Base-by-base conservation (phyloP, 2,797 vertebrate species). In the Hydrophis major region DNA sequence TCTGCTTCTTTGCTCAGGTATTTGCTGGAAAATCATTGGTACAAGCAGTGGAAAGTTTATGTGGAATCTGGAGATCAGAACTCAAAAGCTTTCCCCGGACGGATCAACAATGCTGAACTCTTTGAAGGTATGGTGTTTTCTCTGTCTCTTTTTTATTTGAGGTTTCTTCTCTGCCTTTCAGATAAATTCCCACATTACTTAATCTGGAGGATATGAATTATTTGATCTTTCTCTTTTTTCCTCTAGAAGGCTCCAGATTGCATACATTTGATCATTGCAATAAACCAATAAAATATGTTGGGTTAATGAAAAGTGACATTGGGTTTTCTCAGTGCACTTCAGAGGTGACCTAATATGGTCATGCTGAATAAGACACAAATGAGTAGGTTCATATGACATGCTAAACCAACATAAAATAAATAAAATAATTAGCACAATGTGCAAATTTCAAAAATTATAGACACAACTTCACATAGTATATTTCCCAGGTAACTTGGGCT, bases 41-140 rank as follows among this genome's bases (percentile, higher is more conserved):
- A 98, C 95, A 97, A 98, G 69, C 97, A 98, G 94, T 98, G 98
- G 98, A 98, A 97, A 90, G 97, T 97, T 90, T 98, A 98, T 22
- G 98, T 98, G 90, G 97, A 98, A 93, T 97, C 96, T 0, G 97
- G 98, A 91, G 97, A 98, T 95, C 98, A 98, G 95, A 98, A 98
- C 94, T 98, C 98, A 0, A 97, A 97, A 1, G 97, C 98, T 11
- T 98, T 98, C 92, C 98, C 98, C 0, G 98, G 98, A 66, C 97
- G 97, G 88, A 98, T 99, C 87, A 97, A 98, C 97, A 98, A 99
- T 94, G 93, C 96, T 0, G 97, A 98, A 60, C 98, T 99, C 89
- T 98, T 98, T 55, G 98, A 98, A 95, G 98, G 98, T 98, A 96
- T 1, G 3, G 27, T 42, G 63, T 89, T 86, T 89, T 59, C 12